phyloP scores from a whole-genome alignment of 2,797 vertebrate genomes.

The Schizopygopsis malacanthus region DNA sequence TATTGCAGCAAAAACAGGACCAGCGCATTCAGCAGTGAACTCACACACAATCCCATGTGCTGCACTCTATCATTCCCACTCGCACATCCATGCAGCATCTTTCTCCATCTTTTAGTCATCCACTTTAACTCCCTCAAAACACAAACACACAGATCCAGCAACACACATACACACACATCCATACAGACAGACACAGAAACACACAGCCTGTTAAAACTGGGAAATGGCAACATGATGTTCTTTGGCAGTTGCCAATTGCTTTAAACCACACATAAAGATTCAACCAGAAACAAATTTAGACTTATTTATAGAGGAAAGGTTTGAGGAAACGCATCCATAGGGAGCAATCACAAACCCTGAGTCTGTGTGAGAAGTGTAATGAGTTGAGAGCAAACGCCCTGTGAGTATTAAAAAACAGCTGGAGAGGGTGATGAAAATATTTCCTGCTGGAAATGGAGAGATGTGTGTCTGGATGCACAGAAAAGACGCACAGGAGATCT shows the following conservation, averaged over 20 bases:
- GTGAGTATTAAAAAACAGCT: constrained; percentile 20
- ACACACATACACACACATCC: constrained; percentile 35
- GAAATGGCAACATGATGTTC: constrained; percentile 39
- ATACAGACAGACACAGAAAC: neutral
- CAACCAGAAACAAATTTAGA: constrained; percentile 6
- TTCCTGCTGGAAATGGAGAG: neutral
- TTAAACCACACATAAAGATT: constrained; percentile 43
- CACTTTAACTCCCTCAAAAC: neutral
- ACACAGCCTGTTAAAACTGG: constrained; percentile 34
- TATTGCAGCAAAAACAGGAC: constrained; percentile 7
- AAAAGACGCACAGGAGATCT: constrained; percentile 32
- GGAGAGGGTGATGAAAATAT: constrained; percentile 2
- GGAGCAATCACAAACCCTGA: constrained; percentile 23
- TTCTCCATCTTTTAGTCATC: neutral
- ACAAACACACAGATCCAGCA: neutral
- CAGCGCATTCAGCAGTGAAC: constrained; percentile 14
- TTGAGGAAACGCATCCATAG: constrained; percentile 18
- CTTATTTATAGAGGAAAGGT: constrained; percentile 45
- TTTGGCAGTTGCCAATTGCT: constrained; percentile 32
- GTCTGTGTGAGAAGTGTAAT: constrained; percentile 25
- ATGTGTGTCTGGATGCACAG: constrained; percentile 4
- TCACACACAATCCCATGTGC: constrained; percentile 4
- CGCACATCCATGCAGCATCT: constrained; percentile 4
- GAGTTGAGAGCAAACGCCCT: constrained; percentile 13
- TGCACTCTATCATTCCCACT: constrained; percentile 17